A percentile compares a stretch with the other conserved stretches of the same genome.
Conservation (phyloP, 2,797 vertebrate species). For the Brachyalestes nurse region DNA sequence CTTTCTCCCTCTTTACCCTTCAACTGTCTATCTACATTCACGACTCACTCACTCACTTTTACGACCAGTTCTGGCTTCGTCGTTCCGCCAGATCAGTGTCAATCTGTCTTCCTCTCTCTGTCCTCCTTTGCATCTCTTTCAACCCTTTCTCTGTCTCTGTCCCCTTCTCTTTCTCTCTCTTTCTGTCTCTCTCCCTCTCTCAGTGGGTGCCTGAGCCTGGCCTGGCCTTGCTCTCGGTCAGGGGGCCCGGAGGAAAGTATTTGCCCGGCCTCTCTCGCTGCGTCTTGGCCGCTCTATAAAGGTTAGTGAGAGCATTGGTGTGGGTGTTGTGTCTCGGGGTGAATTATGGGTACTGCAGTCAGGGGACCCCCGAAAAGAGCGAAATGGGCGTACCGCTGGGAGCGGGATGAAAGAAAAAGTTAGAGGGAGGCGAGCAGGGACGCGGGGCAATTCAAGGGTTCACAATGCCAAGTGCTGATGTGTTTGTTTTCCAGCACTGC, state of each 20-base stretch:
- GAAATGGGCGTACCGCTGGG: constrained; percentile 76
- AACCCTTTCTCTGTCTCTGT: neutral
- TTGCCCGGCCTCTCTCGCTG: constrained; percentile 73
- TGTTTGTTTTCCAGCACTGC: constrained; percentile 83
- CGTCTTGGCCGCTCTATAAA: constrained; percentile 77
- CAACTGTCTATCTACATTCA: constrained; percentile 59
- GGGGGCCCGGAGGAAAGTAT: constrained; percentile 71
- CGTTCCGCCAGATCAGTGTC: constrained; percentile 40
- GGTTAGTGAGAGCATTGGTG: constrained; percentile 76
- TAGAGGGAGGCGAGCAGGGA: constrained; percentile 53
- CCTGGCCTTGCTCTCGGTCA: constrained; percentile 57
- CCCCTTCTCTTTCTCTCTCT: constrained; percentile 9
- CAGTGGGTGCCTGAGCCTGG: constrained; percentile 30
- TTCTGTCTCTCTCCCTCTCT: neutral
- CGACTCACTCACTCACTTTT: constrained; percentile 53
- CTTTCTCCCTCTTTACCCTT: constrained; percentile 46
- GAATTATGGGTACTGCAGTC: constrained; percentile 82
- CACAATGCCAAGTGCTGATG: constrained; percentile 83
- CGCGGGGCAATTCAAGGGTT: constrained; percentile 78
- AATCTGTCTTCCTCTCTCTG: constrained; percentile 46
- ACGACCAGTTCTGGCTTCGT: constrained; percentile 48
- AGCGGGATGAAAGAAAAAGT: constrained; percentile 76
- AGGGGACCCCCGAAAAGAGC: constrained; percentile 79
- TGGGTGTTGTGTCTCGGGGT: constrained; percentile 80
- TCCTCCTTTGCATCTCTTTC: constrained; percentile 48